Evolutionary conservation across 1,140 invertebrate genomes (phyloP).

Genomic region (Drosophila auraria): DNA sequence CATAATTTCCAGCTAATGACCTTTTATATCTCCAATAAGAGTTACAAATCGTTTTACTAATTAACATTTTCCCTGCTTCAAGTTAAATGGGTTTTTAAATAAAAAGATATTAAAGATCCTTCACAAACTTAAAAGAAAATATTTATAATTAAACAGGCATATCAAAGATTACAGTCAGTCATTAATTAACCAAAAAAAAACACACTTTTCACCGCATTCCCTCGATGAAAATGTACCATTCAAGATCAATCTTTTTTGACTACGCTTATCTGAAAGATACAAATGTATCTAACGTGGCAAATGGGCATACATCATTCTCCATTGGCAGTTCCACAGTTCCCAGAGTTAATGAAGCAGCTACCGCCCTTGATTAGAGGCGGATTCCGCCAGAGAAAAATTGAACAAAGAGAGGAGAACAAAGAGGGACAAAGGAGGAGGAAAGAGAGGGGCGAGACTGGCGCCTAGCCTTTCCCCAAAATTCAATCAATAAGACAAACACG

Average conservation of each 20-base stretch:
- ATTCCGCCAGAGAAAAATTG: neutral
- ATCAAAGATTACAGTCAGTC: neutral
- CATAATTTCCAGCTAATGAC: neutral
- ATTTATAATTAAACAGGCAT: neutral
- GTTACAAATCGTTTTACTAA: neutral
- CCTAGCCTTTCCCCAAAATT: conserved; percentile 33
- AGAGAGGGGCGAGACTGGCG: conserved; percentile 19
- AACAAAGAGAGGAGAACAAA: neutral
- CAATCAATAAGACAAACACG: conserved; percentile 48
- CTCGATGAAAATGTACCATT: neutral
- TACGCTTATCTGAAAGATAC: conserved; percentile 17
- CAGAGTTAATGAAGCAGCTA: conserved; percentile 28
- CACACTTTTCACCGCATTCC: too few relatives aligned
- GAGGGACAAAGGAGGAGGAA: neutral
- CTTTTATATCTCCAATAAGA: neutral
- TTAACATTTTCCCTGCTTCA: neutral
- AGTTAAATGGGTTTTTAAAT: neutral
- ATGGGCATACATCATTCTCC: conserved; percentile 11
- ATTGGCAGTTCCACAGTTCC: conserved; percentile 3
- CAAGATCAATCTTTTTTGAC: conserved; percentile 1
- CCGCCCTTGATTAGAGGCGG: conserved; percentile 16
- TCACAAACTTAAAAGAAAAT: neutral
- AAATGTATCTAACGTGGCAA: conserved; percentile 10
- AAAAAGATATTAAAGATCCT: neutral
- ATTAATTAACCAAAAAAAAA: neutral